Base-by-base conservation (phyloP, 1,140 invertebrate genomes). In the Spodoptera frugiperda region DNA sequence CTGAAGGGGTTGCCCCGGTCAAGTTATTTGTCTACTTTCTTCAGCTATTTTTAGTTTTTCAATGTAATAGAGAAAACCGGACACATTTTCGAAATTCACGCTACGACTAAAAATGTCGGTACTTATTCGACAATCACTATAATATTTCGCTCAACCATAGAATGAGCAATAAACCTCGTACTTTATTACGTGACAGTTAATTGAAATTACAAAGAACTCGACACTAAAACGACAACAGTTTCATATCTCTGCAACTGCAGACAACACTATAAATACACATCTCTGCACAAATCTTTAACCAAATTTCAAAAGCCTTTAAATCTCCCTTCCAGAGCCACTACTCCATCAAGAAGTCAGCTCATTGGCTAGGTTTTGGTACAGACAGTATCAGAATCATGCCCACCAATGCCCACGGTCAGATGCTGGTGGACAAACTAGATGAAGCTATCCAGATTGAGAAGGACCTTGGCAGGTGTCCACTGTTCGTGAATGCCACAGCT, bases 281-380 rank as follows among this genome's bases (percentile, higher is more conserved):
- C 25, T 25, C 25, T 25, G 25, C 25, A 25, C 2, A 25, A 3
- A 25, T 25, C 5, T 4, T 25, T 25, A 25, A 25, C 25, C 25
- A 25, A 25, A 25, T 25, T 25, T 25, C 25, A 51, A 51, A 1
- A 6, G 48, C 11, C 5, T 19, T 8, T 2, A 55, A 55, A 11
- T 55, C 0, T 39, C 17, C 11, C 17, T 88, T 91, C 15, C 87
- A 96, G 96, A 94, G 97, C 74, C 98, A 99, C 91, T 99, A 99
- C 90, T 99, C 98, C 0, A 96, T 98, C 14, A 95, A 95, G 79
- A 98, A 98, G 92, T 96, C 95, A 3, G 96, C 96, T 1, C 96
- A 97, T 83, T 97, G 98, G 96, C 90, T 98, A 9, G 98, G 98
- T 0, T 90, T 98, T 25, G 98, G 98, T 0, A 96, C 95, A 0